Conservation (phyloP, 1,140 invertebrate species). For the Bombus difficillimus region DNA sequence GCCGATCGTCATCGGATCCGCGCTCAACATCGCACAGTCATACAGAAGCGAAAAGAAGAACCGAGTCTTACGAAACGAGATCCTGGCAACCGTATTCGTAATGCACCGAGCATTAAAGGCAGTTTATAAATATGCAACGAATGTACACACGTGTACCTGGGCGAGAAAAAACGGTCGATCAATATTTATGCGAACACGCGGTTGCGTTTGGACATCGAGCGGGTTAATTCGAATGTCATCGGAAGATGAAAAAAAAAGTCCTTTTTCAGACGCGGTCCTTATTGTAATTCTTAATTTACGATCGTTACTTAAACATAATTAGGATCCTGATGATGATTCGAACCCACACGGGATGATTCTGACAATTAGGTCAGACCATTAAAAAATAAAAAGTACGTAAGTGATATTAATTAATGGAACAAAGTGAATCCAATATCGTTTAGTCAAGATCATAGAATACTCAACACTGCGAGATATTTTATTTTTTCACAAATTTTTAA, state of each 20-base stretch:
- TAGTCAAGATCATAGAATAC: neutral
- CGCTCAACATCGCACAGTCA: neutral
- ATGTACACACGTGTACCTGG: slow-evolving; percentile 1
- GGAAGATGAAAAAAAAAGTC: neutral
- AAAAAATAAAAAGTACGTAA: no score
- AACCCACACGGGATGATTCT: no score
- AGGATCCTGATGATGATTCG: no score
- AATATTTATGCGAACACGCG: slow-evolving; percentile 1
- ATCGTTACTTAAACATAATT: no score
- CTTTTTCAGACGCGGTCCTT: no score
- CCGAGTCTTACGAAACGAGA: slow-evolving; percentile 31
- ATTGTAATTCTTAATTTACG: no score
- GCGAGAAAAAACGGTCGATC: slow-evolving; percentile 11
- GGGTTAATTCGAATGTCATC: neutral
- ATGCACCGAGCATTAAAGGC: slow-evolving; percentile 10
- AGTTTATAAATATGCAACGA: slow-evolving; percentile 40
- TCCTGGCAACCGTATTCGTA: slow-evolving; percentile 5
- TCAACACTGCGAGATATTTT: neutral
- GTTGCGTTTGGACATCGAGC: neutral
- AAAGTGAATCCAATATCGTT: no score
- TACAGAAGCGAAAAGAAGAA: neutral
- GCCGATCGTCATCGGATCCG: neutral
- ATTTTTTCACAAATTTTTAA: neutral
- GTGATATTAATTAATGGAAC: no score
- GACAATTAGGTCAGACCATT: no score